A percentile compares a stretch with the other conserved stretches of the same genome.
Evolutionary conservation across 2,113 vertebrate genomes (phyloP).

Genomic region (Nycticorax nycticorax): DNA sequence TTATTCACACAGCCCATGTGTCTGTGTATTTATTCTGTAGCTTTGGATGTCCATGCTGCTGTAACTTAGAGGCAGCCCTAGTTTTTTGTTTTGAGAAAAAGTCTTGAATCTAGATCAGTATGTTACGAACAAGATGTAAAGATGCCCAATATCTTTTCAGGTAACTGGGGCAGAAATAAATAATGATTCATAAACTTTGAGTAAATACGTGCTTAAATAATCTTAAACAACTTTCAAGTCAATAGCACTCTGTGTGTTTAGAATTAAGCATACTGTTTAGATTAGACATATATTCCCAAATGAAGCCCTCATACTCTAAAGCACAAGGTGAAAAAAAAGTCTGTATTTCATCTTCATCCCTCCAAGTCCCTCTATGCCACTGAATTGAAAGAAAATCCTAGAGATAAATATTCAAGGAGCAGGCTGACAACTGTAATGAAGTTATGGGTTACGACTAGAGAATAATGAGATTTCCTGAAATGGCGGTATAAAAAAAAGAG

Average conservation of each 20-base stretch:
- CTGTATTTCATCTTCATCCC: not conserved
- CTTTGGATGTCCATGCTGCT: not conserved
- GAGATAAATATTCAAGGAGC: slow-evolving; percentile 49
- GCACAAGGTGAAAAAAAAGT: not conserved
- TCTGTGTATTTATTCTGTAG: not conserved
- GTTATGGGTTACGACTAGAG: not conserved
- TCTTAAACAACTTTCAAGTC: not conserved
- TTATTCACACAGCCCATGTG: not conserved
- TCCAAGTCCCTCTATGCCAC: not conserved
- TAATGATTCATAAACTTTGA: not conserved
- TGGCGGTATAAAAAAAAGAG: slow-evolving; percentile 45
- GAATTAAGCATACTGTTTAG: not conserved
- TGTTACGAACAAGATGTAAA: not conserved
- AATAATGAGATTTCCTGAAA: slow-evolving; percentile 55
- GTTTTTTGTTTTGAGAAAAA: not conserved
- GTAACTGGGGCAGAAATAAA: slow-evolving; percentile 39
- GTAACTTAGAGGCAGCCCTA: not conserved
- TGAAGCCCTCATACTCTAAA: not conserved
- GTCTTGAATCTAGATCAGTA: not conserved
- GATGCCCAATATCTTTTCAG: not conserved
- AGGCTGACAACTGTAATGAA: slow-evolving; percentile 35
- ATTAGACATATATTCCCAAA: not conserved
- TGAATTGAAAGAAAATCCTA: slow-evolving; percentile 37
- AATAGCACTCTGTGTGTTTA: not conserved
- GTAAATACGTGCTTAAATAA: not conserved